Base-by-base conservation (phyloP, 2,888 invertebrate genomes). In the Fragum whitleyi region DNA sequence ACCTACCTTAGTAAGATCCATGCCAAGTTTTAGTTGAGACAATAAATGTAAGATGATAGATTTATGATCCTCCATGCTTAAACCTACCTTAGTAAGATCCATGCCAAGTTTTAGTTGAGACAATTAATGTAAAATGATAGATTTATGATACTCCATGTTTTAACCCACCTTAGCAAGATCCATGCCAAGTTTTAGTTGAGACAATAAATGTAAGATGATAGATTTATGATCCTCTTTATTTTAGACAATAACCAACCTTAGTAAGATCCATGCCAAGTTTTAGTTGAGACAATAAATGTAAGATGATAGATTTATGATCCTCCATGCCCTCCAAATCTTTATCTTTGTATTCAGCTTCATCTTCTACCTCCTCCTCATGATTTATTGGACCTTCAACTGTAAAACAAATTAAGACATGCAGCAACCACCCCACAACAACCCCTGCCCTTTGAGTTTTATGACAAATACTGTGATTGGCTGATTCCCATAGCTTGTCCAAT, bases 261-360 rank as follows among this genome's bases (percentile, higher is more conserved):
- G 95, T 95, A 68, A 95, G 93, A 88, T 95, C 95, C 94, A 94
- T 95, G 79, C 95, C 95, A 26, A 95, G 92, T 86, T 95, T 94
- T 77, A 95, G 92, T 86, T 95, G 95, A 28, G 94, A 94, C 55
- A 95, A 90, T 19, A 95, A 90, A 79, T 94, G 94, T 67, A 95
- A 91, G 61, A 95, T 94, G 74, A 95, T 91, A 70, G 93, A 93
- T 86, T 94, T 94, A 85, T 94, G 93, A 75, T 94, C 94, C 77
- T 94, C 94, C 73, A 92, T 90, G 5, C 89, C 92, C n/a, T 89
- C 92, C n/a, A 93, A 87, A 53, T 93, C 94, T 19, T 90, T 89
- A 70, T 93, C 93, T 19, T 86, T 83, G 77, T 91, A 92, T 36
- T 87, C 89, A 7, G 86, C 91, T 47, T 89, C 89, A 87, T 93